Base-by-base conservation (phyloP, 1,140 invertebrate species). In the Drosophila suzukii region DNA sequence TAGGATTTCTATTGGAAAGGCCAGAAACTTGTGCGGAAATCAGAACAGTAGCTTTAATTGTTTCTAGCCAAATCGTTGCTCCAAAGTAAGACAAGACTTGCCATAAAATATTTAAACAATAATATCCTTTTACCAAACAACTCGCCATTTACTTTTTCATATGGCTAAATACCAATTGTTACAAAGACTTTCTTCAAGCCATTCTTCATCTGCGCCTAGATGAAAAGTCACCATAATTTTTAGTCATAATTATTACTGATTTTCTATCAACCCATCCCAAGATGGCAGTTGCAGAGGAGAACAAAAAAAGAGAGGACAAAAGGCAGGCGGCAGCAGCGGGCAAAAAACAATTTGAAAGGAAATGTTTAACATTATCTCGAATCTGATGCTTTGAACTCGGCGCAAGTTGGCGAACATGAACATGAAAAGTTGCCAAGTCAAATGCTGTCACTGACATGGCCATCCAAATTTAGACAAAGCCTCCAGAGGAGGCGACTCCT, bases 401-500 rank as follows among this genome's bases (percentile, higher is more conserved):
- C 83, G 83, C 83, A 77, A 82, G 78, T 88, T 78, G 83, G 68
- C 66, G 62, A 77, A 77, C 55, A 50, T 77, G 74, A 76, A 77
- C 82, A 81, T 82, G 77, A 76, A 83, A 81, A 81, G 82, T 76
- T 72, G 66, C 68, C 83, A 78, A 85, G 75, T 75, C 78, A 88
- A 82, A 88, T 75, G 82, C 79, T 89, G 83, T 89, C 84, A 89
- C 75, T 51, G 67, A 89, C 84, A 89, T 86, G 83, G 81, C 84
- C 76, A 78, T 83, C 83, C 84, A 86, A 86, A 89, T 86, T 86
- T 86, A 89, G 83, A 86, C 71, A 86, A 86, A 89, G 84, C 84
- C 79, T 82, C 81, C 83, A 82, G 83, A 86, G 78, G 78, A 86
- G 75, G 53, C 63, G 55, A 65, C 66, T 54, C 47, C 34, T 50